Percentiles rank a stretch among this genome's conserved stretches.
Conservation (phyloP, 2,888 invertebrate genomes). For the Pristionchus arcanus region DNA sequence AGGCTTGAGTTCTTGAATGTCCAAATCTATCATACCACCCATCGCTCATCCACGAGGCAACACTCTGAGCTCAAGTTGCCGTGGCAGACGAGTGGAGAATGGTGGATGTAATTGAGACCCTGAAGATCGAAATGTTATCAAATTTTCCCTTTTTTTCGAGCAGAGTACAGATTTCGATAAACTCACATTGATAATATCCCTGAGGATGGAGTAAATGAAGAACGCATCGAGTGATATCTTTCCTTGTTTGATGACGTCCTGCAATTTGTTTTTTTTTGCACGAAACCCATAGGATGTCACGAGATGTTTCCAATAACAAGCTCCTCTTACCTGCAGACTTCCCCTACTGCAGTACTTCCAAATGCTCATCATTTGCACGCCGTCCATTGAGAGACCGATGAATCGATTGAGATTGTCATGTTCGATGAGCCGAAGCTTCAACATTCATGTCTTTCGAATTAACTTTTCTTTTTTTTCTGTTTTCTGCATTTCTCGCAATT, state of each 20-base stretch:
- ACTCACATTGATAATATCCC: slow-evolving; percentile 63
- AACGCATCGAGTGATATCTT: slow-evolving; percentile 66
- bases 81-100: slow-evolving; percentile 69
- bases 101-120: slow-evolving; percentile 73
- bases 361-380: slow-evolving; percentile 29
- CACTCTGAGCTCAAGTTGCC: slow-evolving; percentile 68
- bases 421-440: slow-evolving; percentile 28
- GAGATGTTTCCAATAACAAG: too few relatives aligned
- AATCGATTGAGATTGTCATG: slow-evolving; percentile 52
- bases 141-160: too few relatives aligned
- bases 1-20: too few relatives aligned
- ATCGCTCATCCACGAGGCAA: slow-evolving; percentile 68
- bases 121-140: neutral
- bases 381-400: slow-evolving; percentile 37
- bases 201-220: slow-evolving; percentile 67
- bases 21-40: slow-evolving; percentile 58
- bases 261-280: neutral
- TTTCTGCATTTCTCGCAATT: too few relatives aligned
- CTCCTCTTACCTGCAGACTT: slow-evolving; percentile 22
- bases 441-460: neutral
- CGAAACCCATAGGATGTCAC: too few relatives aligned
- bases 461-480: too few relatives aligned
- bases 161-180: too few relatives aligned
- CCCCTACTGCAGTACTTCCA: slow-evolving; percentile 54
- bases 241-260: slow-evolving; percentile 64